Conservation (phyloP, 2,888 invertebrate species). For the Seira sanloemensis region DNA sequence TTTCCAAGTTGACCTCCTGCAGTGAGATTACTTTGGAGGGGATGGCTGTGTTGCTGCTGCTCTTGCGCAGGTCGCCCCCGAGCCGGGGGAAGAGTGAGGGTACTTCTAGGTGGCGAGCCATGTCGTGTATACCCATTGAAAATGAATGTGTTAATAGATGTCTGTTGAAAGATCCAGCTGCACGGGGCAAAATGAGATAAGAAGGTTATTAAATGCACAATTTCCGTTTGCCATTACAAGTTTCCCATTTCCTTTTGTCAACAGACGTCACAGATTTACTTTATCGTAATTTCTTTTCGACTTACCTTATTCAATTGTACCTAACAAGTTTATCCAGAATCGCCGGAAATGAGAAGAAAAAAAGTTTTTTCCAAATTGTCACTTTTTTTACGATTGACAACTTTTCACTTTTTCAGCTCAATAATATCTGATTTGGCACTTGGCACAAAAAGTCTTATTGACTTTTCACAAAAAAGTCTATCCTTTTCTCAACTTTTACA, state of each 20-base stretch:
- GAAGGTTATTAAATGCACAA: neutral
- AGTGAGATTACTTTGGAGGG: constrained; percentile 74
- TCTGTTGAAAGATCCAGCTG: neutral
- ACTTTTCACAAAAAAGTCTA: neutral
- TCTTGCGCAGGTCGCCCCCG: constrained; percentile 39
- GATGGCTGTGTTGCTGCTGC: constrained; percentile 45
- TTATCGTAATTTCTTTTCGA: neutral
- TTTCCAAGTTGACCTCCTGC: constrained; percentile 78
- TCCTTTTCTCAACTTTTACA: neutral
- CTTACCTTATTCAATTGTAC: neutral
- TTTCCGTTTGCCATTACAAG: no score
- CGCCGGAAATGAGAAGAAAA: no score
- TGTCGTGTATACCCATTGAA: constrained; percentile 56
- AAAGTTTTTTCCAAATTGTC: no score
- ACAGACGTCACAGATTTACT: neutral
- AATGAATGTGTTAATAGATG: neutral
- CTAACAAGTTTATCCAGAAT: neutral
- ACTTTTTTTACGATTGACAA: no score
- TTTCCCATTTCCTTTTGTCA: neutral
- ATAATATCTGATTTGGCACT: no score
- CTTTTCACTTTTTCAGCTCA: no score
- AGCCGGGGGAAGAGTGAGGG: constrained; percentile 47
- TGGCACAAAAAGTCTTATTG: no score
- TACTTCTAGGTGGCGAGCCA: constrained; percentile 58
- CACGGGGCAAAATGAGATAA: neutral